phyloP scores from a whole-genome alignment of 1,140 invertebrate genomes.

The Oncopeltus fasciatus region DNA sequence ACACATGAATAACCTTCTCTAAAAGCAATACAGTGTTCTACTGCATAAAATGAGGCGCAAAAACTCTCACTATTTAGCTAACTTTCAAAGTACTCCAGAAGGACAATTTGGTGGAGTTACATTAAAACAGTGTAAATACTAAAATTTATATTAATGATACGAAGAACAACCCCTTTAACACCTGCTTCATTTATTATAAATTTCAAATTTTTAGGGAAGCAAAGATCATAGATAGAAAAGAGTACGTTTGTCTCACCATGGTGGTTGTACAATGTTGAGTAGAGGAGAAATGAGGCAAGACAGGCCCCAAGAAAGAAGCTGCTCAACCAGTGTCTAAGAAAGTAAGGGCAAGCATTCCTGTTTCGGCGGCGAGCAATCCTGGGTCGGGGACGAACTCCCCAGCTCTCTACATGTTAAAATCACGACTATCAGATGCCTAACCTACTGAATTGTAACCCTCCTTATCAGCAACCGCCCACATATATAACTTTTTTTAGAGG shows the following conservation, averaged over 20 bases:
- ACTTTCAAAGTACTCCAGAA: background rate
- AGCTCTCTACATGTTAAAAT: no score
- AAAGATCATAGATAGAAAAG: background rate
- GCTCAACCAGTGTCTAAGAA: constrained; percentile 28
- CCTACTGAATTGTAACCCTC: no score
- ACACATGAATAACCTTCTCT: no score
- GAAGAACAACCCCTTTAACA: background rate
- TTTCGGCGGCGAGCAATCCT: constrained; percentile 25
- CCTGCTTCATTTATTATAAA: background rate
- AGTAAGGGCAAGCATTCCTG: constrained; percentile 24
- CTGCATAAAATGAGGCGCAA: no score
- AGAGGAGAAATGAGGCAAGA: constrained; percentile 24
- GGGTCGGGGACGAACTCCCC: no score
- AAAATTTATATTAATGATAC: background rate
- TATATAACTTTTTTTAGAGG: no score
- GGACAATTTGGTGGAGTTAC: background rate
- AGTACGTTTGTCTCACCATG: constrained; percentile 26
- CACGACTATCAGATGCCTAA: no score
- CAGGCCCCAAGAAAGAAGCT: constrained; percentile 26
- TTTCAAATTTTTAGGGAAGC: background rate
- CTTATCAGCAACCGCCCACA: no score
- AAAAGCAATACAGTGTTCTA: no score
- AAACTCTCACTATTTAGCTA: background rate
- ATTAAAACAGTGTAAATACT: background rate
- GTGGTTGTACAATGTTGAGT: constrained; percentile 24